Evolutionary conservation across 1,140 invertebrate species (phyloP), one percentile per base, ranked within the genome.

Genomic region (Araneus ventricosus): DNA sequence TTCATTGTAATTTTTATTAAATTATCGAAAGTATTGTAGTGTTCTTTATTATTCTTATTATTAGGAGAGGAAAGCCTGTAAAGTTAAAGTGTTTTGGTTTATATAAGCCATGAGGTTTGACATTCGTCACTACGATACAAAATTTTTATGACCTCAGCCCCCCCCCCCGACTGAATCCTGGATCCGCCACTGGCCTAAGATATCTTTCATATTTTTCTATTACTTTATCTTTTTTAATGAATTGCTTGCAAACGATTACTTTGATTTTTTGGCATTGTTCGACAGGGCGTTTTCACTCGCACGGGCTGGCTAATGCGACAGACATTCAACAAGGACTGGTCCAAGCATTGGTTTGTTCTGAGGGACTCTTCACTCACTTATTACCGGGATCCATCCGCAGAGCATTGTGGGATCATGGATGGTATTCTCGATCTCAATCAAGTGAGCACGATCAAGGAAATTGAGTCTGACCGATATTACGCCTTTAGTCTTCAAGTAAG

Each of bases 281-380:
- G 79, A 3, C 45, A 93, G 93, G 89, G 61, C 34, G 61, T 88
- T 6, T 89, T 94, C 59, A 85, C 95, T 94, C 98, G 98, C 95
- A 98, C 98, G 95, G 98, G 98, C 17, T 99, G 98, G 98, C 96
- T 99, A 4, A 97, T 98, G 96, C 97, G 98, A 94, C 97, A 97
- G 95, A 97, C 80, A 1, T 70, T 89, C 70, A 80, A 95, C 97
- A 97, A 98, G 24, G 92, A 93, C 10, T 99, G 98, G 97, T 97
- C 97, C 91, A 98, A 98, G 95, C 97, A 99, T 95, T 99, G 99
- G 99, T 99, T 99, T 95, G 98, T 99, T 20, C 96, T 99, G 34
- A 97, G 97, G 93, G 98, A 98, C 45, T 97, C 97, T 86, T 98
- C 97, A 0, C 95, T 99, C 34, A 97, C 98, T 94, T 98, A 98